Base-by-base conservation (phyloP, 2,797 vertebrate species). In the Artibeus jamaicensis region DNA sequence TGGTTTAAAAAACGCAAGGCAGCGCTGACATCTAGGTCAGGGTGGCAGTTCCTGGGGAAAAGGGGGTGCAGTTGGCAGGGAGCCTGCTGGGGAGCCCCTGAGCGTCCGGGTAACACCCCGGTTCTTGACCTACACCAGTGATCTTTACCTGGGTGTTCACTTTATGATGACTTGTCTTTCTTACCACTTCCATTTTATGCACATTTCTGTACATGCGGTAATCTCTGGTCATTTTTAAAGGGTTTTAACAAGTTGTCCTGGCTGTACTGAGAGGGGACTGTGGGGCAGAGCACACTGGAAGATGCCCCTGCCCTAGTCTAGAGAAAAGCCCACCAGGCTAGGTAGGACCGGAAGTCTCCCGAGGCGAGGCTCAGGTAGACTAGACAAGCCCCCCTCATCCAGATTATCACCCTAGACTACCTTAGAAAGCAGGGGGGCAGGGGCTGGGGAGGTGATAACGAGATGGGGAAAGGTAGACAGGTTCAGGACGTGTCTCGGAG, bases 251-350 rank as follows among this genome's bases (percentile, higher is more conserved):
- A 50, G 62, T n/a, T 22, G 10, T 44, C 24, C 29, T 71, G 50
- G 57, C n/a, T 70, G 46, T 26, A 6, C 3, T 3, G 39, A 76
- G 15, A 65, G 19, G 6, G 12, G 48, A 14, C 5, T 19, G 22
- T 50, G 1, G 3, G 3, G 11, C 39, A 21, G 34, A 14, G 18
- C 12, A 7, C 7, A 7, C 1, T 2, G 24, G 6, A 46, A 42
- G 79, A 19, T 7, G 74, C 6, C 24, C 44, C n/a, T 44, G 2
- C 4, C 5, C 46, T 9, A 15, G 1, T 48, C 55, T n/a, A 19
- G 55, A 90, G 15, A 74, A 32, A 26, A 84, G 55, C 44, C 65
- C 16, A 1, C 18, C 24, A 26, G 22, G 37, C 3, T 0, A 42
- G 29, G 26, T 3, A 26, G 73, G 32, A 44, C 68, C 55, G 32